These are phyloP conservation scores for Lepus timidus DNA, from an alignment of 2,113 vertebrate species.

Conservation along the genomic window DNA sequence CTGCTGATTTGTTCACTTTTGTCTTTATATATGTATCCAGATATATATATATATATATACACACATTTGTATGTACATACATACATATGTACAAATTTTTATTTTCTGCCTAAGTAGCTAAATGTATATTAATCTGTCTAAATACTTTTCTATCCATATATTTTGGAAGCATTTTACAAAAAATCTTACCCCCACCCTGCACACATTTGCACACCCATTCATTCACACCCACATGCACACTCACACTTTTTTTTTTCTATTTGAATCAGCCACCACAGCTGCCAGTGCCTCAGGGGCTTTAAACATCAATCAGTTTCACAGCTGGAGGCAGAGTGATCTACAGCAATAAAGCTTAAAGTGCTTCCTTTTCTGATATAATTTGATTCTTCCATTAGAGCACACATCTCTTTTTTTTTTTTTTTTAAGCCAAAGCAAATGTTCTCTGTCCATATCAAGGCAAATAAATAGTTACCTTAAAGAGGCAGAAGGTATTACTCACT, in stretches of 20 bases:
- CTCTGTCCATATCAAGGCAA: constrained; percentile 69
- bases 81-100: not conserved
- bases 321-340: constrained; percentile 86
- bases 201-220: constrained; percentile 63
- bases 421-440: constrained; percentile 77
- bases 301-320: constrained; percentile 86
- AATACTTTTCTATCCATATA: not conserved
- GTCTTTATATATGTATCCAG: not conserved
- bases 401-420: constrained; percentile 61
- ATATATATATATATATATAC: too few relatives aligned
- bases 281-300: constrained; percentile 81
- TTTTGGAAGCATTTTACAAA: constrained; percentile 43
- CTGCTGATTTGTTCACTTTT: too few relatives aligned
- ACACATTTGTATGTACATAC: not conserved
- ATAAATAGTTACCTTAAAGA: constrained; percentile 80
- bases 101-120: not conserved
- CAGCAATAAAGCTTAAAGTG: constrained; percentile 86
- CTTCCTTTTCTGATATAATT: constrained; percentile 86
- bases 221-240: constrained; percentile 68
- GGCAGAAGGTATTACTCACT: constrained; percentile 51
- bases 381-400: constrained; percentile 85
- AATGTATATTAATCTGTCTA: not conserved
- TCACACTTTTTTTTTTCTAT: constrained; percentile 64
- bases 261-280: constrained; percentile 83
- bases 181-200: not conserved